Evolutionary conservation across 2,888 invertebrate genomes (phyloP).

Genomic region (Tinea pellionella): DNA sequence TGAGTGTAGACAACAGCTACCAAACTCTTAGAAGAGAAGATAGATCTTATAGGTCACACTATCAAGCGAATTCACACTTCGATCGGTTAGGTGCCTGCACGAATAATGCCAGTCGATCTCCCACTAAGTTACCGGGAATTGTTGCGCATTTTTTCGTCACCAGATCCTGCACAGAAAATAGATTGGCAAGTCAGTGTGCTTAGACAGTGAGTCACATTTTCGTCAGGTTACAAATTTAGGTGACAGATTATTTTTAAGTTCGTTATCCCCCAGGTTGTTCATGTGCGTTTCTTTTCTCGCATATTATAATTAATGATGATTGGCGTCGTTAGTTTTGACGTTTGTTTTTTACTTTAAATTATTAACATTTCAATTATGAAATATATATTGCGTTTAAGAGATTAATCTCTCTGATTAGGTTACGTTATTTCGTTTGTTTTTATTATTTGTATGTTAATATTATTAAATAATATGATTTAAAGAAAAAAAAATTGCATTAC

Average conservation of each 20-base stretch:
- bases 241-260: constrained; percentile 1
- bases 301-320: constrained; percentile 9
- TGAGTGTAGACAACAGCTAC: no score
- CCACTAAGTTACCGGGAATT: neutral
- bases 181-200: neutral
- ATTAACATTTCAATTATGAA: neutral
- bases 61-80: no score
- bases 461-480: no score
- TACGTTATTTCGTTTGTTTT: no score
- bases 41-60: no score
- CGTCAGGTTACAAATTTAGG: constrained; percentile 4
- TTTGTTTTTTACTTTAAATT: neutral
- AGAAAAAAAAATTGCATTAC: no score
- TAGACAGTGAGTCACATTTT: neutral
- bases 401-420: no score
- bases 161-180: neutral
- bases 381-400: neutral
- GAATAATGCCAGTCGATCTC: neutral
- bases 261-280: constrained; percentile 1
- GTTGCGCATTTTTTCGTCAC: neutral
- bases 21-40: no score
- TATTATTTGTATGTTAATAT: no score
- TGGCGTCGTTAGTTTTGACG: neutral
- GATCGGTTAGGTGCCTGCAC: no score
- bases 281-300: neutral